Base-by-base conservation (phyloP, 2,113 vertebrate species). In the Corydoras sp. region DNA sequence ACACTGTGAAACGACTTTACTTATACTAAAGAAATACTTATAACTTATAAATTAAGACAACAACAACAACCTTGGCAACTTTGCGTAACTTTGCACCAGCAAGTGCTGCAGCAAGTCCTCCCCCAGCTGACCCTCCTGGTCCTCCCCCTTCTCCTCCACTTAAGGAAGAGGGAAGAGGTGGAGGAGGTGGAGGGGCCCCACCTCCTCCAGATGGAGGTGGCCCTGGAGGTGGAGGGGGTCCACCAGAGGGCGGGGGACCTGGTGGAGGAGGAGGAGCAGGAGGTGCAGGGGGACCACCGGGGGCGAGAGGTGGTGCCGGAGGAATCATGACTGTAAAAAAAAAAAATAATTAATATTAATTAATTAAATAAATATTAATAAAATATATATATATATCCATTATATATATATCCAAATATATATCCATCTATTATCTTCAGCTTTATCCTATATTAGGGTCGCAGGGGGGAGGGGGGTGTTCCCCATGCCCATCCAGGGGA, bases 11-110 rank as follows among this genome's bases (percentile, higher is more conserved):
- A 53, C 35, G 2, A 43, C 2, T 43, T 4, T 43, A 43, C 35
- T 43, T 2, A 4, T 43, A 43, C 35, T 43, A 43, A 43, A 43
- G 1, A 4, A 43, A 43, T 43, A 4, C 1, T 1, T 43, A 24
- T 24, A 24, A 24, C 18, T 43, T 43, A 43, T 0, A 43, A 43
- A 43, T 8, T 5, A 43, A 4, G 6, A 35, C 32, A 35, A 35
- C 32, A 43, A 43, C 35, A 4, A 43, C 72, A 53, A 96, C 94
- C 90, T 92, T 95, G 69, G 89, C 81, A 3, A 89, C 83, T 87
- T 91, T 96, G 68, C 91, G 92, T 50, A 97, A 92, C 86, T 94
- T 97, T 13, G 94, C 93, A 49, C 86, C 91, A 0, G 92, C 92
- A 1, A 97, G 75, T 15, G 93, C 94, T 10, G 92, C 91, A 0